Evolutionary conservation across 1,140 invertebrate species (phyloP), one percentile per base, ranked within the genome.

Genomic region (Calephelis nemesis): DNA sequence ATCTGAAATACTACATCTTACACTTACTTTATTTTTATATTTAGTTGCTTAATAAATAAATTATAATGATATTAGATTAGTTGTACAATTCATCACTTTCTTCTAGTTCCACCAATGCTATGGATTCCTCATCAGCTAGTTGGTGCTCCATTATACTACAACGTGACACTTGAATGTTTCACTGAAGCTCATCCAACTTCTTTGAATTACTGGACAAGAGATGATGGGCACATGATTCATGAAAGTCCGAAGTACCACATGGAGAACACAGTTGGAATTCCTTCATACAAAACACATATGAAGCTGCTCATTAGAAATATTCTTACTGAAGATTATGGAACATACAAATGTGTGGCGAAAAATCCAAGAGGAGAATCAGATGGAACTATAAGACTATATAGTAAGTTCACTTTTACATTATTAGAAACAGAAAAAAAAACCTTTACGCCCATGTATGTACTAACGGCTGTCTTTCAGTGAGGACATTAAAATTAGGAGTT

Each of bases 281-380:
- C 95, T 1, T 92, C 94, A 11, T 97, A 97, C 80, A 97, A 97
- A 81, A 96, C 95, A 11, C 96, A 97, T 77, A 97, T 97, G 96
- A 94, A 94, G 71, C 92, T 97, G 39, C 95, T 95, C 10, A 96
- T 97, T 72, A 92, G 93, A 74, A 94, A 96, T 81, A 95, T 97
- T 39, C 93, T 95, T 77, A 94, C 95, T 66, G 94, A 91, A 77
- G 97, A 98, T 88, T 97, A 96, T 83, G 97, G 97, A 11, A 96
- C 94, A 63, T 98, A 98, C 91, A 98, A 97, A 88, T 98, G 97
- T 85, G 96, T 98, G 4, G 97, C 97, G 49, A 98, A 98, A 92
- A 98, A 98, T 93, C 97, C 97, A 39, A 93, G 97, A 65, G 97
- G 97, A 70, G 97, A 98, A 88, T 98, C 97, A 7, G 97, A 98